Evolutionary conservation across 2,888 invertebrate genomes (phyloP), one percentile per base, ranked within the genome.

Genomic region (Cylindroiulus punctatus): DNA sequence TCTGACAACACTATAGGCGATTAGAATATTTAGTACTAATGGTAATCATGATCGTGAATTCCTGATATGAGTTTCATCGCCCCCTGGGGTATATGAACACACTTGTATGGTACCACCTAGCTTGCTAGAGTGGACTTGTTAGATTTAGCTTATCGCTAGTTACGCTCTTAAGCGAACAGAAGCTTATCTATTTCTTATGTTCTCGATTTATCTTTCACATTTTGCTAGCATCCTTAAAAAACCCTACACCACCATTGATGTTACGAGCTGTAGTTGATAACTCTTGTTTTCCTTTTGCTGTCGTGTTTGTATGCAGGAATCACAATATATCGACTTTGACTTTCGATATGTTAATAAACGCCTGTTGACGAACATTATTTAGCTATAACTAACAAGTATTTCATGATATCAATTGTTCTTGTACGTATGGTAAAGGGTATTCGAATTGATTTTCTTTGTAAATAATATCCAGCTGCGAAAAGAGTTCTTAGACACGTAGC

Each of bases 21-120:
- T 44, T 32, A 30, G 3, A 30, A 26, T 30, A 76, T 76, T 22
- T 30, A 32, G 30, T 17, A 17, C 14, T 76, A 30, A 76, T 30
- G 76, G 10, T 76, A 30, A 30, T 30, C 76, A 76, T 76, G 30
- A 26, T 30, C 76, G 76, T 76, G 76, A 30, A 76, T 76, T 76
- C 76, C 30, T 76, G 76, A 76, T 26, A 76, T 14, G 76, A 30
- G 14, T 32, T 30, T 14, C 17, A 76, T 22, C 14, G 76, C 10
- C 76, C 14, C 76, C 76, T 76, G 76, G 76, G 30, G 30, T 32
- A 30, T 30, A 76, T 76, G 30, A 76, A 12, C 76, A 76, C 30
- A 52, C 52, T 17, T 47, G 12, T 47, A 10, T 7, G 52, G n/a
- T 14, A 52, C 52, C 52, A 2, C 52, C 52, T 4, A n/a, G n/a